Base-by-base conservation (phyloP, 2,113 vertebrate species). In the Phalacrocorax pelagicus region DNA sequence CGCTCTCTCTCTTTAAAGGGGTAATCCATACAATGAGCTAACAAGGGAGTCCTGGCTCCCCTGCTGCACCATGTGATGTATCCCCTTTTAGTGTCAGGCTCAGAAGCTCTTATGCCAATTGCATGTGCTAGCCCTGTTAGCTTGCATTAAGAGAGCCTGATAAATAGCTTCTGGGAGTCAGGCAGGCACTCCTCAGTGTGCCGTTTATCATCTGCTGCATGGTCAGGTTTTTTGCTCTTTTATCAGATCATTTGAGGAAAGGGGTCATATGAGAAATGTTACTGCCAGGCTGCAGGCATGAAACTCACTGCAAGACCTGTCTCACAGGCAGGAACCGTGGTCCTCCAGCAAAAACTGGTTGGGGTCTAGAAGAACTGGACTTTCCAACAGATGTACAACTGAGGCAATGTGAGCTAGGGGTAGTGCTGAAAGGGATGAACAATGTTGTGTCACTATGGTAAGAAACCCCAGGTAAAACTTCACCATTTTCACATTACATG, bases 71-170 rank as follows among this genome's bases (percentile, higher is more conserved):
- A 47, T 75, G 87, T 93, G 88, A 92, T 94, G 63, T 90, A 36
- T 94, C 34, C 73, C 55, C 69, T 94, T 96, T 95, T 75, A 71
- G 84, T 70, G 92, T 85, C 78, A 69, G 81, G 79, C 86, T 91
- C 77, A 42, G 65, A 87, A 79, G 94, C 78, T 80, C 57, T 83
- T 96, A 79, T 91, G 88, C 92, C 84, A 75, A 63, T 92, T 95
- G 94, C 96, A 88, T 95, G 96, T 80, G 86, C 91, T 94, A 63
- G 67, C 74, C 57, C 92, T 90, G 89, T 87, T 97, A 79, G 90
- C 94, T 89, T 94, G 90, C 90, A 94, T 93, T 88, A 92, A 69
- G 51, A 94, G 74, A 89, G 80, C 65, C 88, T 96, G 93, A 89
- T 54, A 92, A 94, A 94, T 93, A 72, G 92, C 94, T 95, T 89